Base-by-base conservation (phyloP, 2,797 vertebrate genomes). In the Dendrocincla tyrannina region DNA sequence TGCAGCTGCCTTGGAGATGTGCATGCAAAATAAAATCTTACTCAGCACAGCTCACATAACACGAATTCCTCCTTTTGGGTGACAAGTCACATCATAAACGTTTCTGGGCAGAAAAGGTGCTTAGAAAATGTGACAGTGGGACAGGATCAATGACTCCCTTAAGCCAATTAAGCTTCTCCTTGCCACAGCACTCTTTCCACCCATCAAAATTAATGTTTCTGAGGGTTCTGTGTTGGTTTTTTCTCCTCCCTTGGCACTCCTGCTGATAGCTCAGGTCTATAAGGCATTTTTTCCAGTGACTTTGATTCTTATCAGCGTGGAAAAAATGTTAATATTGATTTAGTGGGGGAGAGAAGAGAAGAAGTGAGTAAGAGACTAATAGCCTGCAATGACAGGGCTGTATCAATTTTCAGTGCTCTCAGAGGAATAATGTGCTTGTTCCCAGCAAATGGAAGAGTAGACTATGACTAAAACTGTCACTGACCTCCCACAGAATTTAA, bases 291-390 rank as follows among this genome's bases (percentile, higher is more conserved):
- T 95, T 39, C 47, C 47, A 67, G 11, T 42, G 82, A 20, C 58
- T 95, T 80, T 58, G 77, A 66, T 78, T 91, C 74, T 91, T 94
- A 70, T 84, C 88, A 63, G 50, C 8, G 8, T 88, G 76, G 13
- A 13, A 74, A 74, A 83, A 83, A 60, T 22, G 30, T 73, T 85
- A 55, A 75, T 94, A 90, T 55, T 93, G 95, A 95, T 95, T 95
- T 88, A 95, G 58, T 27, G 47, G 47, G 46, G 46, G 77, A 86
- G 50, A 81, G 53, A 81, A 78, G 39, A 81, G 66, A 77, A 88
- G 25, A 79, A 74, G 70, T 10, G 9, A 95, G 37, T 74, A 56
- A 72, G 76, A 59, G 53, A 47, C 55, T 91, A 62, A 88, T n/a
- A 69, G 86, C 58, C 50, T 94, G 59, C 53, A 55, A 41, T 86